Conservation (phyloP, 2,113 vertebrate genomes). For the Zootoca vivipara region DNA sequence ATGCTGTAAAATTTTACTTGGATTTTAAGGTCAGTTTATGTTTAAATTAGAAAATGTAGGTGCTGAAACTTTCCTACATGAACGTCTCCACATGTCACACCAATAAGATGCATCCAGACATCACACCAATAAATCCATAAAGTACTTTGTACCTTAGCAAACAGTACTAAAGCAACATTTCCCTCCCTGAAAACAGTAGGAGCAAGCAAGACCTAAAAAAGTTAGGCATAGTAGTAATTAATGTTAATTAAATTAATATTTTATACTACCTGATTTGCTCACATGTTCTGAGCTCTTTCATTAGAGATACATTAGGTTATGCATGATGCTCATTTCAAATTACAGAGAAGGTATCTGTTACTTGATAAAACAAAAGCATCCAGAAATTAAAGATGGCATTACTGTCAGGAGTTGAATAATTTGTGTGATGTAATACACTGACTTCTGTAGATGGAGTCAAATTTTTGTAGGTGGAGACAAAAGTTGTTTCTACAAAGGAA, state of each 20-base stretch:
- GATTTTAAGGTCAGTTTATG: not conserved
- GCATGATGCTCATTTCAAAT: not conserved
- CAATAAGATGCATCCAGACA: not conserved
- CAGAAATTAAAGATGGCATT: not conserved
- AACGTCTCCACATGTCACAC: not conserved
- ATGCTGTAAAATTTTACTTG: not conserved
- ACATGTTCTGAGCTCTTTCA: not conserved
- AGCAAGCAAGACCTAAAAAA: not conserved
- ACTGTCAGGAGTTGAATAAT: not conserved
- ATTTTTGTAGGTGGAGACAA: not conserved
- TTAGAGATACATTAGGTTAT: not conserved
- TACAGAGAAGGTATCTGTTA: not conserved
- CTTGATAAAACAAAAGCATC: not conserved
- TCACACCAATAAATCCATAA: not conserved
- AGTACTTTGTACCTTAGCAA: conserved; percentile 3
- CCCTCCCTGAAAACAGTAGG: not conserved
- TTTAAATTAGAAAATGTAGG: not conserved
- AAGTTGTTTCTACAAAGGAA: not conserved
- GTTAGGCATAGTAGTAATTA: not conserved
- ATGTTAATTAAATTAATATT: conserved; percentile 1
- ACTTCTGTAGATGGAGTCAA: not conserved
- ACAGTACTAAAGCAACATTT: not conserved
- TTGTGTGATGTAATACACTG: not conserved
- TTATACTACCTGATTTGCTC: not conserved
- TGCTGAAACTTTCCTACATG: not conserved